Evolutionary conservation across 2,888 invertebrate genomes (phyloP), one percentile per base, ranked within the genome.

Genomic region (Uropetala carovei): DNA sequence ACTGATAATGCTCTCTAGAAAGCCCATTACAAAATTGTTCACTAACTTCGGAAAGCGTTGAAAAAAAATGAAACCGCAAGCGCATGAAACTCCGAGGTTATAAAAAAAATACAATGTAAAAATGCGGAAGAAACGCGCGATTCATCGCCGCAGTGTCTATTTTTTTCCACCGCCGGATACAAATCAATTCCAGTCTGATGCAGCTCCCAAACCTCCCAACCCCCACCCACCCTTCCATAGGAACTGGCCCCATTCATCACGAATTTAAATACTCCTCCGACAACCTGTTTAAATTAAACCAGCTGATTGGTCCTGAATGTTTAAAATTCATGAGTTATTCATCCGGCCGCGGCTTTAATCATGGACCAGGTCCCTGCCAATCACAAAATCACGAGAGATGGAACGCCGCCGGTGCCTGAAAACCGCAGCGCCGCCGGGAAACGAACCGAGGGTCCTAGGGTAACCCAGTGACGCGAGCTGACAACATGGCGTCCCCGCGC

Each of bases 241-340:
- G 68, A 68, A 22, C 68, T 11, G 75, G 18, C 27, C 30, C 64
- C 18, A 89, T 89, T 89, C 89, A 89, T 89, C 89, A 89, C 89
- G 89, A 89, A 89, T 89, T 89, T 89, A 89, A 89, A 89, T 64
- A 64, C 75, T 58, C 59, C 64, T 68, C 89, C 89, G 89, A 75
- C 75, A 75, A 75, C 75, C 89, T 64, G 89, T 89, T 89, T 89
- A 89, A 89, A 89, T 89, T 89, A 89, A 89, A 64, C 89, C 89
- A 43, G 43, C 89, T 89, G 89, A 89, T 89, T 89, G 89, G 64
- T 43, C 27, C 30, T 89, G 89, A 89, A 89, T 89, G 89, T 89
- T 89, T 89, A 89, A 89, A 89, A 89, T 89, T 64, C 89, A 89
- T 89, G 89, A 43, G 64, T 89, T 89, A 89, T 89, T 89, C 89